phyloP scores from a whole-genome alignment of 1,140 invertebrate species.

The Colletes gigas region DNA sequence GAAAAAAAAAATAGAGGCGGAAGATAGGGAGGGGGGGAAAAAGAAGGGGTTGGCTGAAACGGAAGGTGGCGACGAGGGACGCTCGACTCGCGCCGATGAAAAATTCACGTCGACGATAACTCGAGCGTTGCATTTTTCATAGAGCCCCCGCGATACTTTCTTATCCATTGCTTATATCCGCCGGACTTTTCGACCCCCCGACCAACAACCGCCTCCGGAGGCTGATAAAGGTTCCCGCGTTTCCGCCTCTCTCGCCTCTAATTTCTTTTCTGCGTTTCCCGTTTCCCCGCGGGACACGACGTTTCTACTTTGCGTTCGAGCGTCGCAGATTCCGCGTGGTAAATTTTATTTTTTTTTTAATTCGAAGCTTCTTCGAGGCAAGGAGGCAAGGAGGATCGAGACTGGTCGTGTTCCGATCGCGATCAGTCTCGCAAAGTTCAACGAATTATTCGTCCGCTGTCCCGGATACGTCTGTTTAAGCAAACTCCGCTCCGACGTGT shows the following conservation, averaged over 20 bases:
- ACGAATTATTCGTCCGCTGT: conserved; percentile 13
- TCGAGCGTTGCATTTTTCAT: conserved; percentile 79
- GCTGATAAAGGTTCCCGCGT: conserved; percentile 70
- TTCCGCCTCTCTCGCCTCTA: conserved; percentile 17
- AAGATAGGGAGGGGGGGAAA: not conserved
- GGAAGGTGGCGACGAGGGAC: conserved; percentile 6
- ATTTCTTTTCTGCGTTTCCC: conserved; percentile 19
- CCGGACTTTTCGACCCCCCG: conserved; percentile 71
- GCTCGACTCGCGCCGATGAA: conserved; percentile 72
- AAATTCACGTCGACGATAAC: conserved; percentile 79
- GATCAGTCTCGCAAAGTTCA: not conserved
- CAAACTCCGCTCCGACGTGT: conserved; percentile 2
- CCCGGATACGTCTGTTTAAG: conserved; percentile 22
- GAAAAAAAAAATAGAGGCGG: not conserved
- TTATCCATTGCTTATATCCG: conserved; percentile 78
- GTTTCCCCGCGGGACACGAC: not conserved
- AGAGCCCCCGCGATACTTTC: conserved; percentile 72
- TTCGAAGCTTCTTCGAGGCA: not conserved
- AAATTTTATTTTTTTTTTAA: not conserved
- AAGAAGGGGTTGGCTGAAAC: not conserved
- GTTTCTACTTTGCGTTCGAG: not conserved
- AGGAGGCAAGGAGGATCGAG: not conserved
- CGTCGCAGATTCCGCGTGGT: not conserved
- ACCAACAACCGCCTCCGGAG: conserved; percentile 69
- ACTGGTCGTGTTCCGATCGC: not conserved